Percentiles rank a stretch among this genome's conserved stretches.
These are phyloP conservation scores for Epistrophe eligans DNA, from an alignment of 2,888 invertebrate species.

Conservation along the genomic window DNA sequence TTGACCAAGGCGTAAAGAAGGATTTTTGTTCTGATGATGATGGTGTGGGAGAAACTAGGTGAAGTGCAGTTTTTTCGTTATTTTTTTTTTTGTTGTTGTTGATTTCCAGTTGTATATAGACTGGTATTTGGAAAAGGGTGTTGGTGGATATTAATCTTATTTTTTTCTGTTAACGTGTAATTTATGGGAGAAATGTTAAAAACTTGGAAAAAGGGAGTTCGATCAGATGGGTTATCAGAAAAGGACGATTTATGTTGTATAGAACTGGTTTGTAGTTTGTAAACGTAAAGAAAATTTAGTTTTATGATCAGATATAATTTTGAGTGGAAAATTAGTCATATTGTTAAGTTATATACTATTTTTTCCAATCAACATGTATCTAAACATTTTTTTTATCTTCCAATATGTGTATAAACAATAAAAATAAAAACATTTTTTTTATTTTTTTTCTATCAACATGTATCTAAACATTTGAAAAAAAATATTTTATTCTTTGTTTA, in stretches of 20 bases:
- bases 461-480: too few species aligned
- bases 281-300: background rate
- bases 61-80: slow-evolving; percentile 55
- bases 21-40: background rate
- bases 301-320: background rate
- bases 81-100: slow-evolving; percentile 36
- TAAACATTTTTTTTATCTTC: too few species aligned
- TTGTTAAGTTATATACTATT: background rate
- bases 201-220: background rate
- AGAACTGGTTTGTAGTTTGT: background rate
- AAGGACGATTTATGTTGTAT: background rate
- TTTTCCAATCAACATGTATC: too few species aligned
- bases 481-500: too few species aligned
- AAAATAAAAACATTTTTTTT: too few species aligned
- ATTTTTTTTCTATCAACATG: background rate
- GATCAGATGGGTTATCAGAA: background rate
- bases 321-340: background rate
- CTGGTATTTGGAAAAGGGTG: slow-evolving; percentile 48
- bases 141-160: slow-evolving; percentile 27
- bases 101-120: slow-evolving; percentile 77
- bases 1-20: slow-evolving; percentile 22
- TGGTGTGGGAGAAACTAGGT: slow-evolving; percentile 69
- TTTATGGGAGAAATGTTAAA: slow-evolving; percentile 19
- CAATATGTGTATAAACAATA: too few species aligned
- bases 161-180: slow-evolving; percentile 7